Percentiles rank a stretch among this genome's conserved stretches.
phyloP scores from a whole-genome alignment of 2,113 vertebrate genomes.

The Trogon surrucura region DNA sequence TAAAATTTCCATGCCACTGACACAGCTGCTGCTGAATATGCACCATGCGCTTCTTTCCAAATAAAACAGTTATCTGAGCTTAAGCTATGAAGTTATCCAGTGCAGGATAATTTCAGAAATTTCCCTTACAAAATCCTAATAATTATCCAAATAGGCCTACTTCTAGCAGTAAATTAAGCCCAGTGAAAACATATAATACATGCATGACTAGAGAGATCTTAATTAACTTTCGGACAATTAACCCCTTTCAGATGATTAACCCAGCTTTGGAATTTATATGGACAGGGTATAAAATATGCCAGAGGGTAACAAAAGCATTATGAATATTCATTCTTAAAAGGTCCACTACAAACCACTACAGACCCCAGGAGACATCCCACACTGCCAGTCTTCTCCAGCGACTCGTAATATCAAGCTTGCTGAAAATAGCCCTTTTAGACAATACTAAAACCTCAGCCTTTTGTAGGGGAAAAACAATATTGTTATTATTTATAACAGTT shows the following conservation, averaged over 20 bases:
- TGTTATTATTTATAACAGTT: not conserved
- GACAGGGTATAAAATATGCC: not conserved
- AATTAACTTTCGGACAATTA: slow-evolving; percentile 32
- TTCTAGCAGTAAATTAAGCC: slow-evolving; percentile 23
- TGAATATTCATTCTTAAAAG: slow-evolving; percentile 13
- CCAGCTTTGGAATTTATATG: not conserved
- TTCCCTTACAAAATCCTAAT: not conserved
- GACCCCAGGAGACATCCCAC: not conserved
- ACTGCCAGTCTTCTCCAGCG: not conserved
- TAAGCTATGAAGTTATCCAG: not conserved
- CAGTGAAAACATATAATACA: not conserved
- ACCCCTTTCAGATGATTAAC: slow-evolving; percentile 12
- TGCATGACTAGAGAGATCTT: not conserved
- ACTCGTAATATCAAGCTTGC: not conserved
- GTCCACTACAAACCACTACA: not conserved
- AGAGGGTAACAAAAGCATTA: not conserved
- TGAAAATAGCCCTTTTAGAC: not conserved
- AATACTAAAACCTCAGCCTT: accelerated
- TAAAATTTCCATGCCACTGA: not conserved
- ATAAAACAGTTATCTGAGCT: not conserved
- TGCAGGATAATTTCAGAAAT: not conserved
- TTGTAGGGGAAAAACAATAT: accelerated
- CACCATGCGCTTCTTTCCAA: not conserved
- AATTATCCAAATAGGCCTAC: not conserved
- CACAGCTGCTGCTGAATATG: not conserved